Base-by-base conservation (phyloP, 2,888 invertebrate species). In the Lumbricus terrestris region DNA sequence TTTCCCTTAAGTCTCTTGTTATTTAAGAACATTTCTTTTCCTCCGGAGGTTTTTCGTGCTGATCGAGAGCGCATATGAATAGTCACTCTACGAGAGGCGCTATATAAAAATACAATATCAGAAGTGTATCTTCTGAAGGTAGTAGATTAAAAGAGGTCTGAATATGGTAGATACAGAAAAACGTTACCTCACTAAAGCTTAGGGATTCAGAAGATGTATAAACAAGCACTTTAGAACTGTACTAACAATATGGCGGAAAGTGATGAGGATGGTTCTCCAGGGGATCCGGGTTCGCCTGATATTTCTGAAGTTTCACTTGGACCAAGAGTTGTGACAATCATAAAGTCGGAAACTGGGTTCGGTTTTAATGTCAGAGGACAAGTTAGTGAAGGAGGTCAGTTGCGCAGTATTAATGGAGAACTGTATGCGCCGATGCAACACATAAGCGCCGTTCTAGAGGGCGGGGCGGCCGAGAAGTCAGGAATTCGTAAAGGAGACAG, bases 331-430 rank as follows among this genome's bases (percentile, higher is more conserved):
- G 95, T 95, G 38, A 93, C 93, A 88, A 94, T 95, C 85, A 92
- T 93, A 69, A 95, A 95, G 93, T 94, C 94, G 90, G 94, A 94
- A 90, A 95, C 94, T 93, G 99, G 99, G 91, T 99, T 99, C 95
- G 99, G 99, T 94, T 99, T 99, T 96, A 99, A 99, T 96, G 99
- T 99, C 93, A 97, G 99, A 94, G 99, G 99, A 93, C 99, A 99
- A 96, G 99, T 99, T 94, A 98, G 98, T 95, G 99, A 99, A 96
- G 99, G 99, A 95, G 99, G 99, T 93, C 99, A 99, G 96, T 96
- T 99, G 94, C 96, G 97, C 95, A 98, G 98, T 95, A 99, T 99
- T 95, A 99, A 99, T 96, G 99, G 99, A 91, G 98, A 98, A 95
- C 96, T 99, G 92, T 99, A 99, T 96, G 99, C 99, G 94, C 99